These are phyloP conservation scores for Protomyctophum bolini DNA, from an alignment of 2,113 vertebrate genomes.

Conservation along the genomic window DNA sequence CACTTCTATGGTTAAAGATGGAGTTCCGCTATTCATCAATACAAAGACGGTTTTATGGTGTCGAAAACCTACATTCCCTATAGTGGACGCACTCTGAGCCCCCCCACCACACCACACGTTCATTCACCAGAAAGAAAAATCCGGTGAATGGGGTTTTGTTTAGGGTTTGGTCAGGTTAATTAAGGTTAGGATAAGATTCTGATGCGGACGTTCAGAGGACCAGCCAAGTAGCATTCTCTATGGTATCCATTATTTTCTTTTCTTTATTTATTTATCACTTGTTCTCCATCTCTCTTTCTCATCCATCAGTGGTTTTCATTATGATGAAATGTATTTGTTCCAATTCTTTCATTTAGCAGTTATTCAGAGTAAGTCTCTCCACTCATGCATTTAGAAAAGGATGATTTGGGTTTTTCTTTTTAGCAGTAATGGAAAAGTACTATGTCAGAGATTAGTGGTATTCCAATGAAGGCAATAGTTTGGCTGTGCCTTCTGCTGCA, in stretches of 20 bases:
- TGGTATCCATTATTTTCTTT: constrained; percentile 25
- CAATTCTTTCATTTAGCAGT: constrained; percentile 17
- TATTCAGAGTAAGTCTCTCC: not conserved
- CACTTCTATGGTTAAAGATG: too few species aligned
- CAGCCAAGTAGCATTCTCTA: too few species aligned
- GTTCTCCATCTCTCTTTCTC: constrained; percentile 17
- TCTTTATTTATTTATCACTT: constrained; percentile 7
- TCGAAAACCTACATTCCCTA: too few species aligned
- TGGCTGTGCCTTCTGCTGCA: constrained; percentile 51
- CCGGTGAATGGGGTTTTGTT: too few species aligned
- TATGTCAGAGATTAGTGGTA: not conserved
- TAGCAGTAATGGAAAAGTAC: constrained; percentile 11
- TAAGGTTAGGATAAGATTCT: too few species aligned
- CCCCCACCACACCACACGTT: too few species aligned
- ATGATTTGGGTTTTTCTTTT: constrained; percentile 18
- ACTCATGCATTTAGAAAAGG: constrained; percentile 6
- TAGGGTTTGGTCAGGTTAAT: too few species aligned
- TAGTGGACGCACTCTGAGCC: too few species aligned
- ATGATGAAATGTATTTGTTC: not conserved
- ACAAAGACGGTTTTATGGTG: too few species aligned
- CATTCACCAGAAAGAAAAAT: too few species aligned
- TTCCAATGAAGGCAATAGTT: constrained; percentile 23
- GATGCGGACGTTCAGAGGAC: too few species aligned
- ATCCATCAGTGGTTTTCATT: not conserved
- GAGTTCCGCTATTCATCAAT: too few species aligned